Evolutionary conservation across 2,113 vertebrate species (phyloP).

Genomic region (Pseudonaja textilis): DNA sequence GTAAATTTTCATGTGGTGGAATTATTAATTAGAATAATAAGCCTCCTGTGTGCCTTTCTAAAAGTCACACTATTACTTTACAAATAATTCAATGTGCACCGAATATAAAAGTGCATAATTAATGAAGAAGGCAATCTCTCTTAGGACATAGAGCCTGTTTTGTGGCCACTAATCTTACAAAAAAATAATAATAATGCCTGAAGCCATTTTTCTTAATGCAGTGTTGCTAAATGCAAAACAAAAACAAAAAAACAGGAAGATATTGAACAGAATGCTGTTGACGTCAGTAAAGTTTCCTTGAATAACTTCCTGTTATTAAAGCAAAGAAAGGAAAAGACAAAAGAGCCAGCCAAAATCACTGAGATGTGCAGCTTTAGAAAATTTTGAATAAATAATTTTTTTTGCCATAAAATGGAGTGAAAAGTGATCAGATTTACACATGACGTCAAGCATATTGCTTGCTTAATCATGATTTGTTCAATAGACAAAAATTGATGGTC

Average conservation of each 20-base stretch:
- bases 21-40: constrained; percentile 36
- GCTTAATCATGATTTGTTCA: not conserved
- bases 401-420: not conserved
- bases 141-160: constrained; percentile 11
- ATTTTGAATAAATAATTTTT: not conserved
- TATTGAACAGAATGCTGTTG: not conserved
- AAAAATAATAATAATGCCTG: not conserved
- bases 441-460: not conserved
- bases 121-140: not conserved
- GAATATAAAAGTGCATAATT: constrained; percentile 4
- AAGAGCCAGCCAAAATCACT: not conserved
- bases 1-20: constrained; percentile 3
- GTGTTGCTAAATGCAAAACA: rapidly evolving
- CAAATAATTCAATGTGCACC: not conserved
- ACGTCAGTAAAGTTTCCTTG: not conserved
- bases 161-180: constrained; percentile 19
- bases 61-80: not conserved
- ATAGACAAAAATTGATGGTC: not conserved
- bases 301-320: constrained; percentile 18
- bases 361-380: not conserved
- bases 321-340: constrained; percentile 21
- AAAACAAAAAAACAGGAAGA: not conserved
- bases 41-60: not conserved
- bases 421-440: constrained; percentile 7
- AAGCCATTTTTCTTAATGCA: constrained; percentile 23